Evolutionary conservation across 92 coral and sea anemone species (phyloP).

Genomic region (Phenganax marumi): DNA sequence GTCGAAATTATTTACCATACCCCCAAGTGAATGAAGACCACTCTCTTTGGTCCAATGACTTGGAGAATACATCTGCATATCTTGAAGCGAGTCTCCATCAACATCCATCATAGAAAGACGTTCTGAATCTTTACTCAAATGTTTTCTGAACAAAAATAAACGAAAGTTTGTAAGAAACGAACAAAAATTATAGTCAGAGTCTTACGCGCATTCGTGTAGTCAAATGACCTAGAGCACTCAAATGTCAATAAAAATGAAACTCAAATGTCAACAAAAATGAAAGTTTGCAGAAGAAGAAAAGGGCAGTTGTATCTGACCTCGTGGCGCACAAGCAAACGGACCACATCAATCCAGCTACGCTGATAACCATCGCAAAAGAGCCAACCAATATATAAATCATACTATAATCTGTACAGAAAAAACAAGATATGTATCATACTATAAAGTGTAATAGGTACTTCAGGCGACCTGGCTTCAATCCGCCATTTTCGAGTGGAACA

Average conservation of each 20-base stretch:
- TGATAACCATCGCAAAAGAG: slow-evolving; percentile 81
- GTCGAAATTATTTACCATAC: background rate
- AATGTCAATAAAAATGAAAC: background rate
- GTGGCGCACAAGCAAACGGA: slow-evolving; percentile 77
- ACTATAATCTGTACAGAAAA: slow-evolving; percentile 69
- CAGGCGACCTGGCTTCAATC: too few relatives aligned
- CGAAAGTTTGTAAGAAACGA: background rate
- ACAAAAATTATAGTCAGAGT: background rate
- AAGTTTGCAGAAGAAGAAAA: background rate
- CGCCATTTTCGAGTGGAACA: too few relatives aligned
- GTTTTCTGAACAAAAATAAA: slow-evolving; percentile 9
- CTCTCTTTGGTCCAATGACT: slow-evolving; percentile 30
- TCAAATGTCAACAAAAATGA: background rate
- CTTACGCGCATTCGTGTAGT: background rate
- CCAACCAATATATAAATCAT: slow-evolving; percentile 91
- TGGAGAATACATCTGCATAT: slow-evolving; percentile 67
- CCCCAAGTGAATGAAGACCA: slow-evolving; percentile 40
- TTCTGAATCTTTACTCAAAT: slow-evolving; percentile 62
- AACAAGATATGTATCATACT: background rate
- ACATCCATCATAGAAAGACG: slow-evolving; percentile 76
- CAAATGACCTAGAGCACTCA: background rate
- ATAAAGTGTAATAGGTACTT: too few relatives aligned
- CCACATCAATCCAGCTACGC: slow-evolving; percentile 86
- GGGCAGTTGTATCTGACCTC: slow-evolving; percentile 56
- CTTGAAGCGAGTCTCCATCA: slow-evolving; percentile 72